These are phyloP conservation scores for Artemia sinica DNA, from an alignment of 2,888 invertebrate species.

Conservation along the genomic window DNA sequence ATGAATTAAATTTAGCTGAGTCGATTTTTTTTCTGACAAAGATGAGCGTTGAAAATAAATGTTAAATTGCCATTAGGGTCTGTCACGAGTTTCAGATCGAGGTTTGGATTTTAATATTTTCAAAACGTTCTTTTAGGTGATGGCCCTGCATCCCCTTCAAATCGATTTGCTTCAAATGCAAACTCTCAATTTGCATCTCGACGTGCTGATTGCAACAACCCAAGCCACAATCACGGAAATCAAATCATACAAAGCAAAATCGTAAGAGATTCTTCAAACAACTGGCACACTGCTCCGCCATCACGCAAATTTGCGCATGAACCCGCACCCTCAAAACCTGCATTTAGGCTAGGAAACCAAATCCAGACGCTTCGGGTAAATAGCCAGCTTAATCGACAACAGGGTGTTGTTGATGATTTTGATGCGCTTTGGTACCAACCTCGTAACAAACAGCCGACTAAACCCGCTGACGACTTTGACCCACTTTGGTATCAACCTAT, in stretches of 20 bases:
- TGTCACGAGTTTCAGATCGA: no score
- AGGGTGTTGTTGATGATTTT: background rate
- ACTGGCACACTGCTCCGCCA: slow-evolving; percentile 11
- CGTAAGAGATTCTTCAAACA: slow-evolving; percentile 10
- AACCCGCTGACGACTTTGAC: slow-evolving; percentile 8
- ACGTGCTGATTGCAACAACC: background rate
- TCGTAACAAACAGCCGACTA: background rate
- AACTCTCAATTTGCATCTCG: background rate
- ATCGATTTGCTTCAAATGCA: no score
- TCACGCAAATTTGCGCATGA: slow-evolving; percentile 5
- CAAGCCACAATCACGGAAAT: background rate
- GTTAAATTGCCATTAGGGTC: no score
- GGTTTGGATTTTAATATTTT: no score
- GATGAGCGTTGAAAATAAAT: no score
- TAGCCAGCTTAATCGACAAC: background rate
- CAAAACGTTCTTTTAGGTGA: no score
- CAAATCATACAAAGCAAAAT: background rate
- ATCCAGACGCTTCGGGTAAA: no score
- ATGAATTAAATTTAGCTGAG: no score
- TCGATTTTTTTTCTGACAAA: no score
- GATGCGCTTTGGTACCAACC: slow-evolving; percentile 12
- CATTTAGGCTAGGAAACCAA: background rate
- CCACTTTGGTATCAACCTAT: slow-evolving; percentile 10
- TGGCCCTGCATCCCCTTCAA: no score
- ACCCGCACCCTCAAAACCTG: slow-evolving; percentile 1